A percentile compares a stretch with the other conserved stretches of the same genome.
These are phyloP conservation scores for Rhadina sibilatrix DNA, from an alignment of 2,113 vertebrate species.

Conservation along the genomic window DNA sequence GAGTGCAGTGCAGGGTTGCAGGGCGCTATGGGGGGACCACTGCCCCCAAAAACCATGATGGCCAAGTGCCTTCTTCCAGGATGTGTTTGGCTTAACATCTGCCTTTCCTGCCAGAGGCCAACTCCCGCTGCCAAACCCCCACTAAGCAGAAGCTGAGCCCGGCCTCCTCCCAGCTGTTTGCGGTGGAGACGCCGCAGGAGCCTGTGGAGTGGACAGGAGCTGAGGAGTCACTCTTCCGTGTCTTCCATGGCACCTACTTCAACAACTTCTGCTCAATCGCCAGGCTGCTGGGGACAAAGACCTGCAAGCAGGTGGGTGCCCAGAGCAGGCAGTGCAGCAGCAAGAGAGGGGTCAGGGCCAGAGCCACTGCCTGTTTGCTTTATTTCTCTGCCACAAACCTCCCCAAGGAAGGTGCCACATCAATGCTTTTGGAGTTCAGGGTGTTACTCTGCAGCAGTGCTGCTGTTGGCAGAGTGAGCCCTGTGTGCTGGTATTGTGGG, in stretches of 20 bases:
- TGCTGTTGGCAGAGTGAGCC: not conserved
- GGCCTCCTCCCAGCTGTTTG: slow-evolving; percentile 76
- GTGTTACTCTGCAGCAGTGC: not conserved
- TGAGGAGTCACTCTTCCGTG: slow-evolving; percentile 94
- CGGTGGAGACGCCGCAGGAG: slow-evolving; percentile 71
- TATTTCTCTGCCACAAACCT: not conserved
- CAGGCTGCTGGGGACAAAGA: slow-evolving; percentile 93
- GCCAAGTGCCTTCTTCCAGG: not conserved
- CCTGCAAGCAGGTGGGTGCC: slow-evolving; percentile 88
- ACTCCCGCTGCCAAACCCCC: slow-evolving; percentile 94
- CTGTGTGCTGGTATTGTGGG: accelerated
- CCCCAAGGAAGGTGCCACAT: accelerated
- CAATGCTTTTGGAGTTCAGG: not conserved
- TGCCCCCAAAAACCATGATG: not conserved
- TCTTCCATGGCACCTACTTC: slow-evolving; percentile 96
- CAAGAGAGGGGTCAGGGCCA: too few species aligned
- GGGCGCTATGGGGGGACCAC: not conserved
- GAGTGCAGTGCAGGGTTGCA: not conserved
- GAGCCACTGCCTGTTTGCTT: not conserved
- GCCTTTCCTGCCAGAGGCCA: slow-evolving; percentile 79
- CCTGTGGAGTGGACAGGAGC: slow-evolving; percentile 89
- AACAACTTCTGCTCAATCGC: slow-evolving; percentile 99
- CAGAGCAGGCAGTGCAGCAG: not conserved
- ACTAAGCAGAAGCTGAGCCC: slow-evolving; percentile 86
- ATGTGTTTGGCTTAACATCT: not conserved